Base-by-base conservation (phyloP, 1,140 invertebrate species). In the Panonychus citri region DNA sequence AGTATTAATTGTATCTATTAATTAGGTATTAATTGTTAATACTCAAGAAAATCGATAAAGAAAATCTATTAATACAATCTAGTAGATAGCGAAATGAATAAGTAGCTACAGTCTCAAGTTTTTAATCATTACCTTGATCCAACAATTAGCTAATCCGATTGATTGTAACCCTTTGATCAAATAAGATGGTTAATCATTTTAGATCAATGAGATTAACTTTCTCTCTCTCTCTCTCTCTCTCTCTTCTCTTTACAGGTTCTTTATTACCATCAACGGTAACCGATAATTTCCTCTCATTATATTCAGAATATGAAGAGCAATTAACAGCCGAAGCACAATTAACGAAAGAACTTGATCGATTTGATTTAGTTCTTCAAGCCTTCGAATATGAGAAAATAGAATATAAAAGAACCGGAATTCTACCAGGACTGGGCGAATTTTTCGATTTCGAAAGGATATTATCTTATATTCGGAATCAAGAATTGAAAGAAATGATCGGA, bases 321-420 rank as follows among this genome's bases (percentile, higher is more conserved):
- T 72, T 74, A 62, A 85, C 85, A 24, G 70, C 77, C 1, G 90
- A 96, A 73, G 85, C 91, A 2, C 80, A 79, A 62, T 82, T 89
- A 66, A 87, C 96, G 0, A 96, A 96, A 72, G 90, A 97, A 66
- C 73, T 97, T 30, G 94, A 98, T 66, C 78, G 80, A 60, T 81
- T 96, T 68, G 91, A 98, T 68, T 84, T 97, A 79, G 75, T 96
- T 50, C 77, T 91, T 64, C 93, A 96, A 71, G 91, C 91, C 0
- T 83, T 81, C 70, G 85, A 94, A 66, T 97, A 97, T 73, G 93
- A 97, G 71, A 79, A 66, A 43, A n/a, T 8, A 15, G 56, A 63
- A 21, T 63, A 67, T 26, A 56, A 82, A 65, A 72, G 78, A 28
- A 77, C 82, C 61, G 76, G 80, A 49, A 73, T 72, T 50, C 77